Percentiles rank a stretch among this genome's conserved stretches.
phyloP scores from a whole-genome alignment of 2,888 invertebrate species.

The Ophion ellenae region DNA sequence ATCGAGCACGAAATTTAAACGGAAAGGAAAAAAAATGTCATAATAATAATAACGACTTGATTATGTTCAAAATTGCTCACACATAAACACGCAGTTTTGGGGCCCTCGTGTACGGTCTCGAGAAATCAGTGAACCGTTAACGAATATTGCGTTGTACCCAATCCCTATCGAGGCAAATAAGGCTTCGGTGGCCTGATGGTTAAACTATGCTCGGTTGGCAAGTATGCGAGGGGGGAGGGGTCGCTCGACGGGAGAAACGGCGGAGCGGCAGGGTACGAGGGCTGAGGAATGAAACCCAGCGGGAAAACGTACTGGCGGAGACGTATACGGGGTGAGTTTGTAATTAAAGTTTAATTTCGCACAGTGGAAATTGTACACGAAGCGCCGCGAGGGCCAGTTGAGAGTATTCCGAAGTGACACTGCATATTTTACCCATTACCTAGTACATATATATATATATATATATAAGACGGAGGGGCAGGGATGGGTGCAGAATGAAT shows the following conservation, averaged over 20 bases:
- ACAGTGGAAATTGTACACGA: conserved; percentile 42
- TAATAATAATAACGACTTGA: background rate
- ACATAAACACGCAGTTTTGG: background rate
- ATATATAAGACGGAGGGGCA: too few relatives aligned
- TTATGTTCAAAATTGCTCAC: too few relatives aligned
- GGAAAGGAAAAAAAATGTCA: background rate
- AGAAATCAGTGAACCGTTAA: conserved; percentile 44
- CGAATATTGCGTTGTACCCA: background rate
- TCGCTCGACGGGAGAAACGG: too few relatives aligned
- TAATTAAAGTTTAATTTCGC: conserved; percentile 61
- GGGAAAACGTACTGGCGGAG: background rate
- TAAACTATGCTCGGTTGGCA: conserved; percentile 18
- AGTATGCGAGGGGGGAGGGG: background rate
- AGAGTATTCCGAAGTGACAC: conserved; percentile 34
- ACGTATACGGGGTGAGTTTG: conserved; percentile 31
- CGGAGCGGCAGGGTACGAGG: background rate
- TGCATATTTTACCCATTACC: conserved; percentile 41
- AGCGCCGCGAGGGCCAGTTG: conserved; percentile 46
- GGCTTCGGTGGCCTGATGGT: conserved; percentile 36
- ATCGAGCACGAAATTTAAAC: too few relatives aligned
- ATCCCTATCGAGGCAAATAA: background rate
- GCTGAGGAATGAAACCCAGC: background rate
- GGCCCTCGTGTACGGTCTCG: background rate
- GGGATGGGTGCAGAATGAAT: too few relatives aligned
- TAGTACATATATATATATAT: too few relatives aligned